phyloP scores from a whole-genome alignment of 2,797 vertebrate genomes.

The Poliocrania exsul region DNA sequence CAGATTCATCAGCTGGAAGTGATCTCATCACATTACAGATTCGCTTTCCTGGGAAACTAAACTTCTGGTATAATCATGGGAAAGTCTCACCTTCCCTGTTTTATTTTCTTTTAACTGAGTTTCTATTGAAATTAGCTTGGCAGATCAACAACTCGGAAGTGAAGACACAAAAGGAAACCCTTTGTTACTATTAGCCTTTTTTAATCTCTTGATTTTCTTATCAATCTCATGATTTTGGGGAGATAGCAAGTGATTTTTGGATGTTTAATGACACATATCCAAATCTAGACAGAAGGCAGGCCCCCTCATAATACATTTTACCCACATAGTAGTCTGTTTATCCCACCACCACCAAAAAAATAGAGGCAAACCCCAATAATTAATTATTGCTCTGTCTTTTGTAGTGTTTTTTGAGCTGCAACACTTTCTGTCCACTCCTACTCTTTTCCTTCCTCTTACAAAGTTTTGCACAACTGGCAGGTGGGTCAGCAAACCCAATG shows the following conservation, averaged over 20 bases:
- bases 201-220: neutral
- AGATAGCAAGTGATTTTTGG: neutral
- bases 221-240: neutral
- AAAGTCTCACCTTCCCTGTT: constrained; percentile 47
- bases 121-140: constrained; percentile 21
- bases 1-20: neutral
- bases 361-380: neutral
- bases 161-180: neutral
- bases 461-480: constrained; percentile 19
- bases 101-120: neutral
- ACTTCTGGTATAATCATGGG: neutral
- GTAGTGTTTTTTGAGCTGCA: neutral
- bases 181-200: neutral
- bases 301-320: neutral
- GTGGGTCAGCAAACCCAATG: neutral
- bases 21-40: neutral
- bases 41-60: constrained; percentile 26
- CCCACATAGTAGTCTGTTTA: neutral
- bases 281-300: neutral
- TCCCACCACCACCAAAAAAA: neutral
- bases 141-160: neutral
- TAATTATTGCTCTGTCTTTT: neutral
- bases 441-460: neutral
- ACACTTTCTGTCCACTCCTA: neutral
- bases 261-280: neutral